Percentiles rank a stretch among this genome's conserved stretches.
These are phyloP conservation scores for Phenganax subtilis DNA, from an alignment of 92 coral and sea anemone genomes.

Conservation along the genomic window DNA sequence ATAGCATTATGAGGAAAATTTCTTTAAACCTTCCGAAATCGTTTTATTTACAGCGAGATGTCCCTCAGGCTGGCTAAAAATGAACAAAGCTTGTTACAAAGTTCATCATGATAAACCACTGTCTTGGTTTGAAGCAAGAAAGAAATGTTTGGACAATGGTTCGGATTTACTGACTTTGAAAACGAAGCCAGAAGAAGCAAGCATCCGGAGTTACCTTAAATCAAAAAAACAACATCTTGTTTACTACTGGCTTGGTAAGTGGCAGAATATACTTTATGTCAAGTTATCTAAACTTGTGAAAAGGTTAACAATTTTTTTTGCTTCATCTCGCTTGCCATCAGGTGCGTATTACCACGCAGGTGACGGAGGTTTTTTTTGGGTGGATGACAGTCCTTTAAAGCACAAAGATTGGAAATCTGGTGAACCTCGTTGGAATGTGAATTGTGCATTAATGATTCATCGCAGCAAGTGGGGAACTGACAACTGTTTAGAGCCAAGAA, in stretches of 20 bases:
- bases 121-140: constrained; percentile 58
- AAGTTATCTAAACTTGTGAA: too few relatives aligned
- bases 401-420: constrained; percentile 67
- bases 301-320: neutral
- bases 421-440: constrained; percentile 81
- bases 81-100: constrained; percentile 65
- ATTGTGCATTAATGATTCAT: constrained; percentile 64
- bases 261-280: neutral
- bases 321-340: neutral
- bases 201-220: constrained; percentile 53
- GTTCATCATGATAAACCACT: constrained; percentile 27
- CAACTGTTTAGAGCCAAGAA: constrained; percentile 54
- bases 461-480: constrained; percentile 81
- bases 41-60: constrained; percentile 50
- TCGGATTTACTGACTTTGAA: constrained; percentile 66
- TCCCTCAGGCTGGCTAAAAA: constrained; percentile 64
- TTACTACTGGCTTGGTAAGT: constrained; percentile 88
- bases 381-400: constrained; percentile 55
- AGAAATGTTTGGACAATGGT: constrained; percentile 56
- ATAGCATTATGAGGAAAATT: too few relatives aligned
- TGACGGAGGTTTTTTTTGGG: constrained; percentile 70
- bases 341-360: constrained; percentile 69
- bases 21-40: too few relatives aligned
- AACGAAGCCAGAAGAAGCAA: constrained; percentile 56
- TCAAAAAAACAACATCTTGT: constrained; percentile 42